These are phyloP conservation scores for Biston stratarius DNA, from an alignment of 2,888 invertebrate species.

Conservation along the genomic window DNA sequence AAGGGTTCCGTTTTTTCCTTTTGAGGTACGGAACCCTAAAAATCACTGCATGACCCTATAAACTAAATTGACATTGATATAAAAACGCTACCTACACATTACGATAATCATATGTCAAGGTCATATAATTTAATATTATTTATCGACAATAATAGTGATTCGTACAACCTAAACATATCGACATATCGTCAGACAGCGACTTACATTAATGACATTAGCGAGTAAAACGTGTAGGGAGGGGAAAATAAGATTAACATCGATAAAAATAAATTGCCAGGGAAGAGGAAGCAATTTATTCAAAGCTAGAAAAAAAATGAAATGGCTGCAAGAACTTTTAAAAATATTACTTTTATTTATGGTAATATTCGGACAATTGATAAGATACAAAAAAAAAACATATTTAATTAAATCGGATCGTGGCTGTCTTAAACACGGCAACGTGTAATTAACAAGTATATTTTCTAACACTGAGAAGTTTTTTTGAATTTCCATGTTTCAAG, in stretches of 20 bases:
- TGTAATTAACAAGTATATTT: too few relatives aligned
- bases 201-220: slow-evolving; percentile 83
- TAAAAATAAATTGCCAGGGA: background rate
- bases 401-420: too few relatives aligned
- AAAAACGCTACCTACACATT: slow-evolving; percentile 7
- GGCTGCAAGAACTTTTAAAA: too few relatives aligned
- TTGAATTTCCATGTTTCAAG: too few relatives aligned
- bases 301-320: too few relatives aligned
- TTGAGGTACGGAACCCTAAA: too few relatives aligned
- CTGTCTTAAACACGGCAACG: too few relatives aligned
- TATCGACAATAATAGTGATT: slow-evolving; percentile 46
- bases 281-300: background rate
- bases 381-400: too few relatives aligned
- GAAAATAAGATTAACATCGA: slow-evolving; percentile 15
- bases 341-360: too few relatives aligned
- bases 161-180: slow-evolving; percentile 72
- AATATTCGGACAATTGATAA: too few relatives aligned
- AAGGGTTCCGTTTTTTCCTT: too few relatives aligned
- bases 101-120: slow-evolving; percentile 33
- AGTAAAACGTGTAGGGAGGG: slow-evolving; percentile 61
- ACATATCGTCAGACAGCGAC: slow-evolving; percentile 68
- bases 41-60: background rate
- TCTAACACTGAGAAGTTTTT: too few relatives aligned
- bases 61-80: background rate
- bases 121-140: slow-evolving; percentile 37